Evolutionary conservation across 1,140 invertebrate species (phyloP), one percentile per base, ranked within the genome.

Genomic region (Leptopilina boulardi): DNA sequence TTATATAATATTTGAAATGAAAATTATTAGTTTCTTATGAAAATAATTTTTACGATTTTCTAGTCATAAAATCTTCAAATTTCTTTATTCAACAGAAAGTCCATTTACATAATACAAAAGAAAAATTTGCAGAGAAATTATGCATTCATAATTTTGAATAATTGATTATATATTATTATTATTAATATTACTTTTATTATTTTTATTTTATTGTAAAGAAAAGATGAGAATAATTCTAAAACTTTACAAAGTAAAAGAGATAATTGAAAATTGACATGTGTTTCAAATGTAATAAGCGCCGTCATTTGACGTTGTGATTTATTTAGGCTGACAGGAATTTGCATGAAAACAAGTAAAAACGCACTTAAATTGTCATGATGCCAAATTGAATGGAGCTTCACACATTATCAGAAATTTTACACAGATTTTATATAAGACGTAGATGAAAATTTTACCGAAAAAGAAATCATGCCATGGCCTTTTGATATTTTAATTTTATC

Each of bases 11-110:
- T 51, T 18, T 8, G n/a, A 51, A 51, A 8, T 15, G 13, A 51
- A 51, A 51, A 51, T 51, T 51, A 51, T 51, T 47, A 15, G 44
- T 47, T 51, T 51, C 47, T 18, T n/a, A 18, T 51, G n/a, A n/a
- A 51, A n/a, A 18, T 51, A 2, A n/a, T 2, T 51, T 51, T 51
- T 51, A 51, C n/a, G 0, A 5, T 18, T 51, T 51, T 51, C 47
- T 8, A 18, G n/a, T 51, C n/a, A 51, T 51, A 18, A 51, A 51
- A 18, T 51, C 47, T 51, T 51, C 4, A 1, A 18, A 51, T 18
- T 51, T 51, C n/a, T 51, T 18, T 51, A 18, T 51, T 51, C n/a
- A 51, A 18, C 4, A 51, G n/a, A n/a, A 51, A 51, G 18, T 51
- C 47, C 13, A n/a, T 51, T 51, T 47, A 15, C 44, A n/a, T n/a